A percentile compares a stretch with the other conserved stretches of the same genome.
Evolutionary conservation across 2,797 vertebrate species (phyloP).

Genomic region (Sebastes diploproa): DNA sequence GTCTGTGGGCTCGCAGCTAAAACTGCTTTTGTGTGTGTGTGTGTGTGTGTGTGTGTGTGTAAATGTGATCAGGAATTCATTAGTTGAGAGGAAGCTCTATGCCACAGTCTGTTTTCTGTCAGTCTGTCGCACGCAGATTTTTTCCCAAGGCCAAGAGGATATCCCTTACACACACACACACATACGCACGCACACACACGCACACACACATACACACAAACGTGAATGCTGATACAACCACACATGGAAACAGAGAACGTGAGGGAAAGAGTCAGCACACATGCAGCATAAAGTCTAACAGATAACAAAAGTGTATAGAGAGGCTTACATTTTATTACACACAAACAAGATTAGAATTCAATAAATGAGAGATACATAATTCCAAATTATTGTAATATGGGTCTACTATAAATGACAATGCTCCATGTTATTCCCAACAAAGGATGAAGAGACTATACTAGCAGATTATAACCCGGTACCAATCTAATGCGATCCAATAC

Average conservation of each 20-base stretch:
- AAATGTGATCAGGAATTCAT: slow-evolving; percentile 70
- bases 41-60: slow-evolving; percentile 12
- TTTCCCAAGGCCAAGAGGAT: slow-evolving; percentile 74
- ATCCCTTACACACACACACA: slow-evolving; percentile 58
- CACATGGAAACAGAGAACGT: slow-evolving; percentile 46
- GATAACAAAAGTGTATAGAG: background rate
- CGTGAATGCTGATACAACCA: slow-evolving; percentile 20
- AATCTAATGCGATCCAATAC: background rate
- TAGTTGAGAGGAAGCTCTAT: slow-evolving; percentile 69
- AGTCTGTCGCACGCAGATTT: slow-evolving; percentile 64
- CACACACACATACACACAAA: background rate
- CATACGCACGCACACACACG: background rate
- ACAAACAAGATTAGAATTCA: background rate
- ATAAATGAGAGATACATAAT: background rate
- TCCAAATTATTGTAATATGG: background rate
- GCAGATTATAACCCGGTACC: too few species aligned
- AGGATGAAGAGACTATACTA: too few species aligned
- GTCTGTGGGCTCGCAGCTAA: slow-evolving; percentile 1
- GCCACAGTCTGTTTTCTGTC: slow-evolving; percentile 72
- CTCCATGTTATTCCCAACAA: background rate
- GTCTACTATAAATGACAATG: background rate
- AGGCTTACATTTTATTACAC: background rate
- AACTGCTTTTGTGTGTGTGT: slow-evolving; percentile 14
- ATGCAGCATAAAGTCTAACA: background rate
- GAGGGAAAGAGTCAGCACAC: slow-evolving; percentile 9